phyloP scores from a whole-genome alignment of 30 jellyfish, hydroid and myxozoan species.

The Aurelia sp. region DNA sequence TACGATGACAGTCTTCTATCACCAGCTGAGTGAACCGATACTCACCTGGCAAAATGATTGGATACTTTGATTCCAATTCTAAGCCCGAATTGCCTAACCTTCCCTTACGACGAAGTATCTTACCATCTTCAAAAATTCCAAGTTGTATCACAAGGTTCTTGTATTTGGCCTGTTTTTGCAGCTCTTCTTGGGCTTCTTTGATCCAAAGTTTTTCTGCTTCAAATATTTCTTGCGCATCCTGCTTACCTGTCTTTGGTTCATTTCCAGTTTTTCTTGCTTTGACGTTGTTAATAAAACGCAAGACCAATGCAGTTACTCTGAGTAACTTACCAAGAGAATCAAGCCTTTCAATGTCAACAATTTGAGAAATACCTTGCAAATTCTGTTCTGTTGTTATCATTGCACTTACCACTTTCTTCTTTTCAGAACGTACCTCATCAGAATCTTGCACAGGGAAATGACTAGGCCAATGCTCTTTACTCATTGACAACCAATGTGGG shows the following conservation, averaged over 20 bases:
- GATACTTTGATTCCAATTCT: conserved; percentile 25
- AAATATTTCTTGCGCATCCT: conserved; percentile 13
- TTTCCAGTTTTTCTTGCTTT: conserved; percentile 1
- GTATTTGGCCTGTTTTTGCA: too few relatives aligned
- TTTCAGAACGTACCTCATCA: too few relatives aligned
- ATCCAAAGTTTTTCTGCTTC: conserved; percentile 42
- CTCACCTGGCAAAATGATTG: conserved; percentile 25
- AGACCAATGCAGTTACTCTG: conserved; percentile 20
- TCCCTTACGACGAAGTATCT: background rate
- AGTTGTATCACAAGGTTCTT: too few relatives aligned
- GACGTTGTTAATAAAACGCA: conserved; percentile 12
- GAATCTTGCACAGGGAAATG: too few relatives aligned
- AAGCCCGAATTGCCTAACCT: background rate
- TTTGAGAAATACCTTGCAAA: too few relatives aligned
- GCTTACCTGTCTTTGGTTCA: background rate
- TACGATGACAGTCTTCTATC: conserved; percentile 41
- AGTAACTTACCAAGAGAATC: conserved; percentile 25
- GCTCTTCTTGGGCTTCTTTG: conserved; percentile 39
- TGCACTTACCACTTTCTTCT: too few relatives aligned
- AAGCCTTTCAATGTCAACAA: conserved; percentile 18
- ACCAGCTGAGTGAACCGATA: too few relatives aligned
- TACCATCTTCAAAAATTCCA: too few relatives aligned
- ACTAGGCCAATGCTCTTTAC: too few relatives aligned
- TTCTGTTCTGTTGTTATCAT: too few relatives aligned
- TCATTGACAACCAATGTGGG: too few relatives aligned